These are phyloP conservation scores for Lithobates sylvaticus DNA, from an alignment of 2,797 vertebrate genomes.

Conservation along the genomic window DNA sequence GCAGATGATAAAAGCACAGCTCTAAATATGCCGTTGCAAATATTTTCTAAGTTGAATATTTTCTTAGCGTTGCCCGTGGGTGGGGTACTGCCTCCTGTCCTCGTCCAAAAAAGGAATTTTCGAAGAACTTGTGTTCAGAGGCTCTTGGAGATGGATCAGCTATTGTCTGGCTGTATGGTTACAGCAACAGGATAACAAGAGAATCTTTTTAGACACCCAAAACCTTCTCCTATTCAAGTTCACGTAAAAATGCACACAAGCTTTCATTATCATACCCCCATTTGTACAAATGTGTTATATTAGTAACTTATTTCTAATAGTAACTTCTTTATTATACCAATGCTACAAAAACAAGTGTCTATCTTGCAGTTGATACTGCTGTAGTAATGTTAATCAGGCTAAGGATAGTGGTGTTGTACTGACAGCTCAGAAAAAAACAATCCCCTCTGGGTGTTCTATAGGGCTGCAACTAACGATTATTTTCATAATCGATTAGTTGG, in stretches of 20 bases:
- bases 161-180: slow-evolving; percentile 40
- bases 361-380: too few species aligned
- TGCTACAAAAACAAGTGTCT: too few species aligned
- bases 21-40: not conserved
- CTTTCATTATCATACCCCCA: not conserved
- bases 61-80: slow-evolving; percentile 5
- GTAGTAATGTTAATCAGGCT: too few species aligned
- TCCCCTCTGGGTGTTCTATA: too few species aligned
- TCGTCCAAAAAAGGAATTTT: slow-evolving; percentile 55
- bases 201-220: not conserved
- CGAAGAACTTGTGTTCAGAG: slow-evolving; percentile 20
- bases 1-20: not conserved
- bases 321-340: too few species aligned
- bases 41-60: slow-evolving; percentile 17
- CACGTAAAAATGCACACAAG: not conserved
- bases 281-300: too few species aligned
- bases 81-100: slow-evolving; percentile 6
- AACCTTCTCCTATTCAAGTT: too few species aligned
- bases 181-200: slow-evolving; percentile 5
- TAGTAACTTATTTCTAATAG: too few species aligned
- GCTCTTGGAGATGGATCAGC: slow-evolving; percentile 39
- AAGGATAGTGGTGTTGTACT: too few species aligned
- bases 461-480: too few species aligned
- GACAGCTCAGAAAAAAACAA: too few species aligned
- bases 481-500: too few species aligned